Evolutionary conservation across 1,140 invertebrate genomes (phyloP).

Genomic region (Vollenhovia emeryi): DNA sequence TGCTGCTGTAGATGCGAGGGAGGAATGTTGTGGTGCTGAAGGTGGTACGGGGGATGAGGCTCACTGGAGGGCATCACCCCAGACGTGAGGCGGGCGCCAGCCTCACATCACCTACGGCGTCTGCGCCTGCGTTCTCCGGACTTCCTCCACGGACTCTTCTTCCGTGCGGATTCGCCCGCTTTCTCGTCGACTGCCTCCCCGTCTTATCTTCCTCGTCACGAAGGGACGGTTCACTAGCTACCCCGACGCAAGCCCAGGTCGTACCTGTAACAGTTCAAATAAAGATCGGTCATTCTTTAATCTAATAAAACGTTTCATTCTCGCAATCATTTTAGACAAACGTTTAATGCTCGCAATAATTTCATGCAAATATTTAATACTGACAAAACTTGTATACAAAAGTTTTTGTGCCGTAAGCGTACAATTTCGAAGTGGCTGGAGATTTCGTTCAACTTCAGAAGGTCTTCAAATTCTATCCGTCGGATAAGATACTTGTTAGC

Average conservation of each 20-base stretch:
- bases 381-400: too few relatives aligned
- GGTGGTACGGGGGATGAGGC: slow-evolving; percentile 84
- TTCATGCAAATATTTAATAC: too few relatives aligned
- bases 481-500: slow-evolving; percentile 10
- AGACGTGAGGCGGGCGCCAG: slow-evolving; percentile 84
- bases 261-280: slow-evolving; percentile 79
- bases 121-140: slow-evolving; percentile 75
- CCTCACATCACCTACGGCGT: slow-evolving; percentile 84
- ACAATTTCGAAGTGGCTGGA: neutral
- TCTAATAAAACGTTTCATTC: too few relatives aligned
- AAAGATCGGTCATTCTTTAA: neutral
- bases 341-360: too few relatives aligned
- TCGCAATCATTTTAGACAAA: slow-evolving; percentile 10
- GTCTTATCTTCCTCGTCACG: slow-evolving; percentile 68
- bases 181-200: slow-evolving; percentile 58
- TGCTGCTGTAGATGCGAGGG: slow-evolving; percentile 82
- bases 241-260: slow-evolving; percentile 83
- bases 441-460: neutral
- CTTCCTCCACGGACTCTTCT: slow-evolving; percentile 71
- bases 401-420: neutral
- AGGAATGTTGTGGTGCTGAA: slow-evolving; percentile 83
- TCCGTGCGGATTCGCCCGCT: slow-evolving; percentile 66
- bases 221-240: slow-evolving; percentile 80
- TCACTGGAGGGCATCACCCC: slow-evolving; percentile 85
- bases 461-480: neutral